Evolutionary conservation across 92 coral and sea anemone genomes (phyloP), one percentile per base, ranked within the genome.

Genomic region (Montipora capitata): DNA sequence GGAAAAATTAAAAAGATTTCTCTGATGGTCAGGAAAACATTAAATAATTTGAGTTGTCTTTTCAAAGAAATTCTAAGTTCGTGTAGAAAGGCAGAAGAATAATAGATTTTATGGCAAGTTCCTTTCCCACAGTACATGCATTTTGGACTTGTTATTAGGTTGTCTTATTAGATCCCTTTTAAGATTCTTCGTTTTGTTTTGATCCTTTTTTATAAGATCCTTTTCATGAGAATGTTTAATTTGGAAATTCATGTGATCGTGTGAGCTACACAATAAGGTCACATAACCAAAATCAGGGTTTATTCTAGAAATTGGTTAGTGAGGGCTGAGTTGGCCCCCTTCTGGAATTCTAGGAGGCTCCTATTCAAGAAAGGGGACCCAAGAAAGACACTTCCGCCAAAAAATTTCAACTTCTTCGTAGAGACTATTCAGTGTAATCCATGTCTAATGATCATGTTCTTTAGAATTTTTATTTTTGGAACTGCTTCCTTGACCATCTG

Each of bases 401-500:
- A 13, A 59, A 61, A 12, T 13, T 13, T 13, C n/a, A n/a, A 14
- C 20, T 14, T 14, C 74, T 68, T 68, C 74, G 35, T 68, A 68
- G 27, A 68, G 74, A 68, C 74, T 68, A 68, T 40, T 68, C 45
- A 38, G 74, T 68, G 76, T 35, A 38, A 71, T 10, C 49, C 76
- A 44, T 38, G 76, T 2, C 35, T 71, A 71, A 71, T 12, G 76
- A 35, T 38, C 76, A 35, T 71, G 76, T 71, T 71, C 54, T 71
- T 71, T 71, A 71, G 11, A 7, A 35, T 71, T 71, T 38, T 68
- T 68, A 68, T 68, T 68, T 68, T 68, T 68, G n/a, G 27, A 68
- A 68, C 74, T 68, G 74, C 74, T 16, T 68, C 74, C 74, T 51
- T 70, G 48, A 70, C 76, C 6, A 38, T 70, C 45, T 70, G 49